A percentile compares a stretch with the other conserved stretches of the same genome.
Conservation (phyloP, 2,888 invertebrate genomes). For the Aporophyla nigra region DNA sequence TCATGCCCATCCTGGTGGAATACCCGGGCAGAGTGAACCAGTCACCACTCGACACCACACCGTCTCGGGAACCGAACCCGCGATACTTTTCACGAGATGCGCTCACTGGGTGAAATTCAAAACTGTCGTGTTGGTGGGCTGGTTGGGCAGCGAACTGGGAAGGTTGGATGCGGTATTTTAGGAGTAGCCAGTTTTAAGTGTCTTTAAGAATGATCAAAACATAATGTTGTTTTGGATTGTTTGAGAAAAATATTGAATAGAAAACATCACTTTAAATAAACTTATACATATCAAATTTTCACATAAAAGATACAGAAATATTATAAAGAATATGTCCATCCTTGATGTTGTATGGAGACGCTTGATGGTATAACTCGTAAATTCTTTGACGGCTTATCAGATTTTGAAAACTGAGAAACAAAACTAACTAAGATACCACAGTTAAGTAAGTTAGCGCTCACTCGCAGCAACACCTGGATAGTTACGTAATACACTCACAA, state of each 20-base stretch:
- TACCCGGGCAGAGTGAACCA: conserved; percentile 72
- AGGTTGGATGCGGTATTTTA: conserved; percentile 72
- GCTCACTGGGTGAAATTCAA: conserved; percentile 84
- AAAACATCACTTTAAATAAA: no score
- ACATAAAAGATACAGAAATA: background rate
- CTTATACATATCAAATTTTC: background rate
- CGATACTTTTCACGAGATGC: conserved; percentile 81
- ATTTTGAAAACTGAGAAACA: background rate
- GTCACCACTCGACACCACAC: conserved; percentile 84
- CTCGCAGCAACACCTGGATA: no score
- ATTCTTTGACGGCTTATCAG: background rate
- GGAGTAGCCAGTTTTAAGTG: background rate
- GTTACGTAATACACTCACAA: no score
- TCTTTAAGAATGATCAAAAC: background rate
- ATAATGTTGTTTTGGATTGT: background rate
- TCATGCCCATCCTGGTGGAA: conserved; percentile 44
- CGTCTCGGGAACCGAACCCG: conserved; percentile 80
- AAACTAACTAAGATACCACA: no score
- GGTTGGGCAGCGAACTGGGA: conserved; percentile 42
- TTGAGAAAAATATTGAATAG: background rate
- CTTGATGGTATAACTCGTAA: no score
- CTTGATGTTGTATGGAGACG: no score
- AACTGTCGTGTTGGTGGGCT: conserved; percentile 84
- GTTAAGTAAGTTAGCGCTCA: no score
- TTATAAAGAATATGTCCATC: no score